Conservation (phyloP, 1,140 invertebrate species). For the Drosophila triauraria region DNA sequence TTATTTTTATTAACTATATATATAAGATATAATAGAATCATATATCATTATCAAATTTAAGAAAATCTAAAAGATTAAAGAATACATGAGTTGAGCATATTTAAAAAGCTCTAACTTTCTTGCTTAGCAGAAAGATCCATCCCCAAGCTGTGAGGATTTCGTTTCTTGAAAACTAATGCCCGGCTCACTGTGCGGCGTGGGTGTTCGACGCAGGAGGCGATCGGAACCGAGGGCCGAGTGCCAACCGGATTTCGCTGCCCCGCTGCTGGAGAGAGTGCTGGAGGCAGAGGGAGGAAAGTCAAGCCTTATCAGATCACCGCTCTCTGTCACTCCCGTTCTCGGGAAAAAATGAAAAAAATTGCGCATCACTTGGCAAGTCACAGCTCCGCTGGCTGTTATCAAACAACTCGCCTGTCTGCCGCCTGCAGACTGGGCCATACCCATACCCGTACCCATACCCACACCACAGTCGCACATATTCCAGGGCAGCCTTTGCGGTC, state of each 20-base stretch:
- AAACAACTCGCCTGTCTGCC: slow-evolving; percentile 49
- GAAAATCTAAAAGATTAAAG: no score
- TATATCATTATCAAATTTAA: no score
- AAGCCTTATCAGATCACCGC: slow-evolving; percentile 50
- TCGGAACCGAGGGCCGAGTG: slow-evolving; percentile 26
- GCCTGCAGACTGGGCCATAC: slow-evolving; percentile 54
- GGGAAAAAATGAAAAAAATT: slow-evolving; percentile 42
- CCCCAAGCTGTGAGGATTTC: neutral
- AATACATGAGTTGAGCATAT: no score
- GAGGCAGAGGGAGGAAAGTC: slow-evolving; percentile 5
- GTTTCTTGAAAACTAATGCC: neutral
- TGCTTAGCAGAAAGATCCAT: neutral
- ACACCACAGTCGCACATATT: slow-evolving; percentile 32
- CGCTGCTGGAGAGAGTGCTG: slow-evolving; percentile 9
- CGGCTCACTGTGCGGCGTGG: slow-evolving; percentile 34
- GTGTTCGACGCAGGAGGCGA: slow-evolving; percentile 53
- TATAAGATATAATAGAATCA: no score
- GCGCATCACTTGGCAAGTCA: slow-evolving; percentile 60
- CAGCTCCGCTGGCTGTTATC: slow-evolving; percentile 27
- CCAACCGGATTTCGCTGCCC: slow-evolving; percentile 42
- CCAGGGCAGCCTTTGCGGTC: slow-evolving; percentile 68
- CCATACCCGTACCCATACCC: slow-evolving; percentile 24
- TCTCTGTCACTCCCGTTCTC: slow-evolving; percentile 2
- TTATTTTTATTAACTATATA: no score
- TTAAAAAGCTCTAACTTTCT: neutral